phyloP scores from a whole-genome alignment of 1,140 invertebrate genomes.

The Gryllus bimaculatus region DNA sequence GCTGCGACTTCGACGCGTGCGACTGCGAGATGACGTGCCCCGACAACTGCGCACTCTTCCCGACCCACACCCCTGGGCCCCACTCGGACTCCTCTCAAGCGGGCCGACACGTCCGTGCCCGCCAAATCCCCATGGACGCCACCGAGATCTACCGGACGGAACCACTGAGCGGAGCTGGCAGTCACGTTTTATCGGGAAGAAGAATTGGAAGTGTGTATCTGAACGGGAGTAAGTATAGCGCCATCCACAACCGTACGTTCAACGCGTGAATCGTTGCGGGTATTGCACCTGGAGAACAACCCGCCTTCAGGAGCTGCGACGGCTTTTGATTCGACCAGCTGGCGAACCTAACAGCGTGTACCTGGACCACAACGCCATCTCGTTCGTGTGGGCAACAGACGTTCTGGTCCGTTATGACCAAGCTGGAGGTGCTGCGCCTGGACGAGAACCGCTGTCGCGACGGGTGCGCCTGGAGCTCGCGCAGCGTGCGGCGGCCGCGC shows the following conservation, averaged over 20 bases:
- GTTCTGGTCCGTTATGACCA: slow-evolving; percentile 37
- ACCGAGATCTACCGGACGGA: slow-evolving; percentile 46
- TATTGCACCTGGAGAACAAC: slow-evolving; percentile 43
- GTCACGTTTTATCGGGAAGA: slow-evolving; percentile 47
- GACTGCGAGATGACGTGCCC: slow-evolving; percentile 49
- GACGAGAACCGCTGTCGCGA: slow-evolving; percentile 41
- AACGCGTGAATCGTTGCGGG: slow-evolving; percentile 39
- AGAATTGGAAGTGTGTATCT: slow-evolving; percentile 42
- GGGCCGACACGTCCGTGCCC: slow-evolving; percentile 35
- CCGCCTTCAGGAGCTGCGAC: slow-evolving; percentile 34
- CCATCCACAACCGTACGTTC: slow-evolving; percentile 45
- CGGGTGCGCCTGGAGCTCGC: slow-evolving; percentile 41
- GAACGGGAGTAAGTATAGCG: slow-evolving; percentile 39
- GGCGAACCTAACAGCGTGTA: slow-evolving; percentile 40
- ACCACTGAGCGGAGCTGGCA: slow-evolving; percentile 38
- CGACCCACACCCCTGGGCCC: slow-evolving; percentile 32
- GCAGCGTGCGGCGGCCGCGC: slow-evolving; percentile 43
- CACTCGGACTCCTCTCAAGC: slow-evolving; percentile 38
- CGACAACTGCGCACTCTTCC: slow-evolving; percentile 42
- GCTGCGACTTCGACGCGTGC: slow-evolving; percentile 52
- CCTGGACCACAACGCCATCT: slow-evolving; percentile 40
- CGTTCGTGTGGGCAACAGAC: slow-evolving; percentile 38
- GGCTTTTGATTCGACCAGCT: slow-evolving; percentile 45
- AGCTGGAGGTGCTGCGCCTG: slow-evolving; percentile 38
- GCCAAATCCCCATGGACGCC: slow-evolving; percentile 46